A percentile compares a stretch with the other conserved stretches of the same genome.
Evolutionary conservation across 2,113 vertebrate genomes (phyloP).

Genomic region (Anseranas semipalmata): DNA sequence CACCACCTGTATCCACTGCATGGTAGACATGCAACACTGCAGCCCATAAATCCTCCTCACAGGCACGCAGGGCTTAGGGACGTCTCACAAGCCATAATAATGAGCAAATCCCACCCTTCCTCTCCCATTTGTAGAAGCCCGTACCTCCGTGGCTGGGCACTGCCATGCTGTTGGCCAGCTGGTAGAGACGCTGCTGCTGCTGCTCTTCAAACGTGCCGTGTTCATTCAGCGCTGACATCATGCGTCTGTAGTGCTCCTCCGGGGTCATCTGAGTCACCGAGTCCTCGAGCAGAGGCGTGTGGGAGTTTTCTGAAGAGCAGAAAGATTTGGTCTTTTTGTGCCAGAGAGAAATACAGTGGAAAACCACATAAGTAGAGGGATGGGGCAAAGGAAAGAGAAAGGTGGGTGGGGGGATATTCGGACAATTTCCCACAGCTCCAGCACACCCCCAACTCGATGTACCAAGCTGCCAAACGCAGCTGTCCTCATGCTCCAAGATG

Average conservation of each 20-base stretch:
- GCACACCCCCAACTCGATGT: rapidly evolving
- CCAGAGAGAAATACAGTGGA: background rate
- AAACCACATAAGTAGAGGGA: background rate
- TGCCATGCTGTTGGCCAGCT: conserved; percentile 92
- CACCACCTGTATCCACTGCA: background rate
- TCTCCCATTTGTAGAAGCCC: background rate
- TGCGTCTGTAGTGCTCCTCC: conserved; percentile 93
- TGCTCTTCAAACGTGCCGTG: conserved; percentile 91
- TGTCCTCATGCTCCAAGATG: rapidly evolving
- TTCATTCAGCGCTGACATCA: conserved; percentile 92
- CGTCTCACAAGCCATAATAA: rapidly evolving
- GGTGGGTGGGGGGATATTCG: background rate
- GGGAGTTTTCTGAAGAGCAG: conserved; percentile 82
- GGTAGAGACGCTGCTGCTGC: conserved; percentile 91
- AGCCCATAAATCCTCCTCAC: background rate
- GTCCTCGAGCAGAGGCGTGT: conserved; percentile 85
- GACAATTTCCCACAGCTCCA: background rate
- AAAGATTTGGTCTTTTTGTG: background rate
- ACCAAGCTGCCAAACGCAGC: background rate
- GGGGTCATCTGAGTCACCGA: conserved; percentile 90
- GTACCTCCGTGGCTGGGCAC: conserved; percentile 88
- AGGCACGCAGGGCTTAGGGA: too few species aligned
- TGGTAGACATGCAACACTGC: rapidly evolving
- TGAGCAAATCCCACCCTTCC: background rate
- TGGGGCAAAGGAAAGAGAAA: background rate